Base-by-base conservation (phyloP, 2,888 invertebrate genomes). In the Phortica magna region DNA sequence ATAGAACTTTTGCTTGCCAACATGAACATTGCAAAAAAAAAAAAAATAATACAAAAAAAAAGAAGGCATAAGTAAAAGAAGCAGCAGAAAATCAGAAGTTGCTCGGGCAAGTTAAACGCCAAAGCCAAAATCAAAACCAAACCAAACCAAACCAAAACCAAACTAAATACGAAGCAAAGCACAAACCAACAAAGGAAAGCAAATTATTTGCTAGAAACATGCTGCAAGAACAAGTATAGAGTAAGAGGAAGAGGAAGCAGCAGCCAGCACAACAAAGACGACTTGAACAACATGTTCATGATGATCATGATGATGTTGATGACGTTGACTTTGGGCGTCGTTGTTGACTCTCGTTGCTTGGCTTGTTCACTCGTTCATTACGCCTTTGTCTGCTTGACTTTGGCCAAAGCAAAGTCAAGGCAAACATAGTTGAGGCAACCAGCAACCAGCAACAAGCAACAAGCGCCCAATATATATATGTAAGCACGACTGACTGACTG, bases 361-460 rank as follows among this genome's bases (percentile, higher is more conserved):
- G 76, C 82, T 77, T 73, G 14, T 14, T 48, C 48, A 48, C 48
- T 48, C 14, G 48, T 14, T 48, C 48, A 48, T 41, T 57, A 71
- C 64, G 61, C 22, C 48, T 48, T 48, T 48, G 48, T 72, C 64
- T 75, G 64, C 14, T 22, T 74, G 64, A 42, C 72, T 76, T 86
- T 86, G 88, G 80, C 86, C 84, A 86, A 84, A 85, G 84, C 84
- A 84, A 81, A 81, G 81, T 81, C 81, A 81, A 81, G 81, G 81
- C 81, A 81, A 75, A 75, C 39, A 43, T 55, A 71, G 55, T 71
- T 71, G 70, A 22, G 68, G 43, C 64, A 31, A 31, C 31, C 31
- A 31, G 5, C 31, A 1, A 19, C 48, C 43, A 14, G 7, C n/a
- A 67, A 67, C 14, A 41, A 41, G 39, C 41, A 67, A 12, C 65